Conservation (phyloP, 2,113 vertebrate genomes). For the Plestiodon gilberti region DNA sequence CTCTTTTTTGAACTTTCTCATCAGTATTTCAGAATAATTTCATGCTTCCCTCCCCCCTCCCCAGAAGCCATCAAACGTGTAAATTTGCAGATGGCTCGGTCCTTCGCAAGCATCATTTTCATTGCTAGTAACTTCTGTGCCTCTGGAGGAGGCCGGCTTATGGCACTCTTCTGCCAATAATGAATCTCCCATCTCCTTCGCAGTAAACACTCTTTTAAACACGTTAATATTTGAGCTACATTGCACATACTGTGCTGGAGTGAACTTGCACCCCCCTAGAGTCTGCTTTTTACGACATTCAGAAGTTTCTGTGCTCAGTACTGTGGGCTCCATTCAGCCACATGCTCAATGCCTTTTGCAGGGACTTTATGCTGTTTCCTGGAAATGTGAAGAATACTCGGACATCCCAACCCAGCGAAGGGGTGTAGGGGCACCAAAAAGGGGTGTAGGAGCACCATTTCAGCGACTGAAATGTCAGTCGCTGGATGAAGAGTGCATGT, state of each 20-base stretch:
- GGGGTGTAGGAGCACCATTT: no score
- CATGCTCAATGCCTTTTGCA: not conserved
- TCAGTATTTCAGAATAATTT: conserved; percentile 68
- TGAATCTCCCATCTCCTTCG: conserved; percentile 61
- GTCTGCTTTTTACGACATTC: conserved; percentile 32
- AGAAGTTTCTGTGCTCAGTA: not conserved
- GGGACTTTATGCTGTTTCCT: not conserved
- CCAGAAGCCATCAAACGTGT: conserved; percentile 51
- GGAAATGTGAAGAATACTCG: not conserved
- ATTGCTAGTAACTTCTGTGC: conserved; percentile 70
- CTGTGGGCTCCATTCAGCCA: not conserved
- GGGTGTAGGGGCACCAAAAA: not conserved
- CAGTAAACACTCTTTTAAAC: conserved; percentile 63
- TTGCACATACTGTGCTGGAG: conserved; percentile 22
- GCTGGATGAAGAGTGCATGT: not conserved
- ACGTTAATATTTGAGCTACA: conserved; percentile 59
- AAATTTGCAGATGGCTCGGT: conserved; percentile 68
- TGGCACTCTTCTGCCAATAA: conserved; percentile 68
- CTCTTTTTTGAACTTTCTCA: conserved; percentile 60
- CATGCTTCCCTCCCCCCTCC: conserved; percentile 15
- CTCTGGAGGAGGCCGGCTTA: conserved; percentile 69
- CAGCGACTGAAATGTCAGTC: not conserved
- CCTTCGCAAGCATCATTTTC: conserved; percentile 62
- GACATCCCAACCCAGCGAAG: no score
- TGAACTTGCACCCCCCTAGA: conserved; percentile 28